phyloP scores from a whole-genome alignment of 1,140 invertebrate species.

The Druon quercuslanigerum region DNA sequence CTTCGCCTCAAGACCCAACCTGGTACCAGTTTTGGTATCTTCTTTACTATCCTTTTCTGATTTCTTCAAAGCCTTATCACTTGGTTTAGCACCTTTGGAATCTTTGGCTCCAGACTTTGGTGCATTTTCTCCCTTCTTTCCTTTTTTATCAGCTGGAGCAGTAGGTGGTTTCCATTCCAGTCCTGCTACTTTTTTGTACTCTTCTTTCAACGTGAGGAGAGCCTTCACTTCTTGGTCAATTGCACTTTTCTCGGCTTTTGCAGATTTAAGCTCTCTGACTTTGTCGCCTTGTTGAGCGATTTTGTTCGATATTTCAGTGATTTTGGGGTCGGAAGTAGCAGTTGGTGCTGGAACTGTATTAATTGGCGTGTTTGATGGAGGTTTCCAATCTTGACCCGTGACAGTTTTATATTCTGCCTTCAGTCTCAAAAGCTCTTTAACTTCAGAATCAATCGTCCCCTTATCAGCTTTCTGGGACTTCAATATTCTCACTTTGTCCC shows the following conservation, averaged over 20 bases:
- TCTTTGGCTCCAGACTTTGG: conserved; percentile 49
- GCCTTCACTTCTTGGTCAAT: conserved; percentile 82
- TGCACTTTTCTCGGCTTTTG: conserved; percentile 71
- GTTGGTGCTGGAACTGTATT: not conserved
- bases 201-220: conserved; percentile 82
- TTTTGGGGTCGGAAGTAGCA: not conserved
- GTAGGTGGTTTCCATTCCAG: conserved; percentile 79
- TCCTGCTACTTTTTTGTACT: conserved; percentile 82
- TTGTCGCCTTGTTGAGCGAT: conserved; percentile 82
- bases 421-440: conserved; percentile 79
- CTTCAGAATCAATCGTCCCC: conserved; percentile 77
- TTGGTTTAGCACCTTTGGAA: conserved; percentile 76
- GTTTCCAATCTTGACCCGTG: conserved; percentile 68
- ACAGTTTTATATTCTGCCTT: conserved; percentile 82
- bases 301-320: conserved; percentile 44
- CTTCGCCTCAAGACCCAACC: conserved; percentile 93
- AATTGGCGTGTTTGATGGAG: not conserved
- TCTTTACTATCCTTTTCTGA: conserved; percentile 63
- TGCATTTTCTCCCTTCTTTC: conserved; percentile 21
- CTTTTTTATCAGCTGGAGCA: not conserved
- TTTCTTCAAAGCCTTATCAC: conserved; percentile 48
- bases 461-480: conserved; percentile 82
- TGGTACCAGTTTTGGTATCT: conserved; percentile 86
- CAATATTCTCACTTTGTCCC: conserved; percentile 82
- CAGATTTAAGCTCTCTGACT: conserved; percentile 82